These are phyloP conservation scores for Dicranocentrus wangi DNA, from an alignment of 2,888 invertebrate species.

Conservation along the genomic window DNA sequence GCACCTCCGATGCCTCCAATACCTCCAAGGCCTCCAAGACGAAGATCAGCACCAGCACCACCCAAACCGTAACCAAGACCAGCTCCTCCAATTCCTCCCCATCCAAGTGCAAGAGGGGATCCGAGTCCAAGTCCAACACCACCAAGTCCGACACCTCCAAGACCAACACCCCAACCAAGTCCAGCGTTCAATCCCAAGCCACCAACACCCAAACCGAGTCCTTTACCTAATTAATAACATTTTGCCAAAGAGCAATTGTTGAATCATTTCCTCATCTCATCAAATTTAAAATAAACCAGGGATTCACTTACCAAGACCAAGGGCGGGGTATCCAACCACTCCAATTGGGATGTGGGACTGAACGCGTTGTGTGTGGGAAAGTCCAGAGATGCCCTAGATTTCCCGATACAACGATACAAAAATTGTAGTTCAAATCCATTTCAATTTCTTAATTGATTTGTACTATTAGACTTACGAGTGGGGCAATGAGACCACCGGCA, in stretches of 20 bases:
- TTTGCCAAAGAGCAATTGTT: too few relatives aligned
- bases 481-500: neutral
- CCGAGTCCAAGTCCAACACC: conserved; percentile 31
- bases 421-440: too few relatives aligned
- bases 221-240: too few relatives aligned
- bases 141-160: neutral
- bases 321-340: conserved; percentile 14
- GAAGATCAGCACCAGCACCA: too few relatives aligned
- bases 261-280: too few relatives aligned
- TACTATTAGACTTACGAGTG: too few relatives aligned
- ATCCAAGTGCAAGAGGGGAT: conserved; percentile 8
- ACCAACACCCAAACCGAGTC: neutral
- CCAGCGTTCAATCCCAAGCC: neutral
- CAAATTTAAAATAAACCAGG: too few relatives aligned
- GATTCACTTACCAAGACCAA: too few relatives aligned
- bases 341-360: conserved; percentile 31
- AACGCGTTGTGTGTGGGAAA: conserved; percentile 28
- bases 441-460: too few relatives aligned
- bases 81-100: neutral
- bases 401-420: too few relatives aligned
- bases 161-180: neutral
- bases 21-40: conserved; percentile 2
- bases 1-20: neutral
- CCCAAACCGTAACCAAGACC: too few relatives aligned
- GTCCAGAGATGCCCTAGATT: conserved; percentile 8